Base-by-base conservation (phyloP, 2,113 vertebrate genomes). In the Deroptyus accipitrinus region DNA sequence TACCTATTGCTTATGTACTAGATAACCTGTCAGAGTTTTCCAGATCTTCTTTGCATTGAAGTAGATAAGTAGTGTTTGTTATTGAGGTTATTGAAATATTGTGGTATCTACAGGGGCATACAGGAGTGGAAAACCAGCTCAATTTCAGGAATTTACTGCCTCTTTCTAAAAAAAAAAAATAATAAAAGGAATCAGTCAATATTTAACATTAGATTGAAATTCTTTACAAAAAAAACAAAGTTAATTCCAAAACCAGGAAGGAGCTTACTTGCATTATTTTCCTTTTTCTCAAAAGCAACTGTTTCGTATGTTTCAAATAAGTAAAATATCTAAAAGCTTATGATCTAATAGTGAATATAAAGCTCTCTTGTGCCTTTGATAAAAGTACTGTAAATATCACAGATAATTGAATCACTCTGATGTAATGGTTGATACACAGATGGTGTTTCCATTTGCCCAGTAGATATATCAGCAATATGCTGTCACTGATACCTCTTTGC, bases 401-500 rank as follows among this genome's bases (percentile, higher is more conserved):
- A 77, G n/a, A 41, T 22, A 52, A 52, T 9, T 5, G 18, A 66
- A 72, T 19, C 3, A 17, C 10, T 62, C 15, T 42, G 30, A 66
- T 39, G 63, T 35, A 48, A 19, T 17, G 28, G 41, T 18, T 19
- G 17, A 37, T 25, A 9, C 1, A 4, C 27, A 12, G 16, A 20
- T 77, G 48, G 2, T 57, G 16, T 62, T 80, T 48, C 28, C 48
- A 35, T 10, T 15, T 83, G 41, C 5, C 14, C 54, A 28, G 2
- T 0, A 55, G 17, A 16, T 8, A 10, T 2, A 42, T 15, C 1
- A 5, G 31, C 5, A 49, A 27, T 10, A 31, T 16, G 9, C 12
- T 46, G 18, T 42, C 64, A 18, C 23, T 64, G 13, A 10, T 20
- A 7, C 9, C 5, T 52, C 33, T n/a, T 25, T 51, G 27, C 10